Percentiles rank a stretch among this genome's conserved stretches.
These are phyloP conservation scores for Alitta virens DNA, from an alignment of 2,888 invertebrate genomes.

Conservation along the genomic window DNA sequence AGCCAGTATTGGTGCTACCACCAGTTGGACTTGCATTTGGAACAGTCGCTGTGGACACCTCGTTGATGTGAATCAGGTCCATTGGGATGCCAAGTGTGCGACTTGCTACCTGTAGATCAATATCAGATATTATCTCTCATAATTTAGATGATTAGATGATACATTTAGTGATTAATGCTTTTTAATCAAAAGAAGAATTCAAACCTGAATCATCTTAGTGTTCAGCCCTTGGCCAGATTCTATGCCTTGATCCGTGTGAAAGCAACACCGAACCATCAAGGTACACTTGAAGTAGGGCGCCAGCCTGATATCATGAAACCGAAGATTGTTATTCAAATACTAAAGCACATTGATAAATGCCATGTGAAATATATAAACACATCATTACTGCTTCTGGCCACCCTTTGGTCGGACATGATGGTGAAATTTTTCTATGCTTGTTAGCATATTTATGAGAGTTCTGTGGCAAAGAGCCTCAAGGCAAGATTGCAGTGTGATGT, in stretches of 20 bases:
- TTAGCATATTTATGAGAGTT: no score
- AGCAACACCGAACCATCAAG: constrained; percentile 76
- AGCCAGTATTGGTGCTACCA: constrained; percentile 46
- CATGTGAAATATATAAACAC: no score
- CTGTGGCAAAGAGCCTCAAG: no score
- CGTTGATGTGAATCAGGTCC: constrained; percentile 41
- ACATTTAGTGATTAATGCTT: no score
- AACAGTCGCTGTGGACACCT: constrained; percentile 44
- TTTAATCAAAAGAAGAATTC: no score
- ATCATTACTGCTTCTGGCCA: no score
- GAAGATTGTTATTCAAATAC: no score
- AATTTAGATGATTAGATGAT: no score
- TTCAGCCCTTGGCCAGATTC: constrained; percentile 97
- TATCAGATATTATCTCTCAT: background rate
- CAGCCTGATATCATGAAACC: constrained; percentile 61
- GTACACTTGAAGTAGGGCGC: constrained; percentile 75
- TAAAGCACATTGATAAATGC: no score
- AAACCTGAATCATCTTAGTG: constrained; percentile 87
- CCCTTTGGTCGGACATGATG: no score
- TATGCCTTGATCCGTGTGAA: constrained; percentile 79
- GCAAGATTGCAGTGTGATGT: no score
- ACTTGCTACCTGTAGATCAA: constrained; percentile 66
- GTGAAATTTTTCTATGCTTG: no score
- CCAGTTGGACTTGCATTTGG: constrained; percentile 47
- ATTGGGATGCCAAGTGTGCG: constrained; percentile 34